phyloP scores from a whole-genome alignment of 2,797 vertebrate species.

The Poecilia picta region DNA sequence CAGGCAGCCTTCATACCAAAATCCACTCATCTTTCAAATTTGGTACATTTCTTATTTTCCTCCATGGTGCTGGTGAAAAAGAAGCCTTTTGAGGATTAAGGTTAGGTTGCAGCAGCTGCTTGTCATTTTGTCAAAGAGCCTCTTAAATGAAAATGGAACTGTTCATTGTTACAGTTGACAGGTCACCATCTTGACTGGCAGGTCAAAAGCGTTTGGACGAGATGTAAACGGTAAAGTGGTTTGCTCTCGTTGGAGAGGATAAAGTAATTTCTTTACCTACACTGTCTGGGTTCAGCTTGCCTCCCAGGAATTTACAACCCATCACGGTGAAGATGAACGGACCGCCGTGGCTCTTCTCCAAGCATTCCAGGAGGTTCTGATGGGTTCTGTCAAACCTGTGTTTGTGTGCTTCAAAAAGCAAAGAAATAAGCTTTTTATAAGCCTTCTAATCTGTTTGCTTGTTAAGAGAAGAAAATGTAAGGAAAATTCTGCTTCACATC shows the following conservation, averaged over 20 bases:
- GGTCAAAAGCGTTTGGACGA: not conserved
- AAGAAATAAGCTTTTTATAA: conserved; percentile 47
- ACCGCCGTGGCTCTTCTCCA: conserved; percentile 39
- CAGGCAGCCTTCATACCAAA: not conserved
- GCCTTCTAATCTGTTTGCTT: conserved; percentile 61
- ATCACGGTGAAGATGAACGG: conserved; percentile 38
- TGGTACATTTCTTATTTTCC: not conserved
- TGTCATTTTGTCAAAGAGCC: not conserved
- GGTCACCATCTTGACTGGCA: conserved; percentile 1
- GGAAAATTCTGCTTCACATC: conserved; percentile 40
- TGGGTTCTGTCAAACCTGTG: conserved; percentile 46
- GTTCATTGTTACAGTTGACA: not conserved
- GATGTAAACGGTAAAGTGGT: not conserved
- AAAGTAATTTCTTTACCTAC: not conserved
- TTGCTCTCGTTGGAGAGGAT: not conserved
- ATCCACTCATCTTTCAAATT: not conserved
- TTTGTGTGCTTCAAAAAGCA: conserved; percentile 14
- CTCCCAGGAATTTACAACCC: conserved; percentile 27
- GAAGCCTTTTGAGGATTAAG: not conserved
- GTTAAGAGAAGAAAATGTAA: conserved; percentile 10
- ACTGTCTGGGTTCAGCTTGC: not conserved
- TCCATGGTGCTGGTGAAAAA: not conserved
- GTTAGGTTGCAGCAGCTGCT: not conserved
- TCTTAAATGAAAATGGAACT: not conserved
- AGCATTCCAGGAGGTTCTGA: conserved; percentile 43